Evolutionary conservation across 2,888 invertebrate species (phyloP), one percentile per base, ranked within the genome.

Genomic region (Metalampra italica): DNA sequence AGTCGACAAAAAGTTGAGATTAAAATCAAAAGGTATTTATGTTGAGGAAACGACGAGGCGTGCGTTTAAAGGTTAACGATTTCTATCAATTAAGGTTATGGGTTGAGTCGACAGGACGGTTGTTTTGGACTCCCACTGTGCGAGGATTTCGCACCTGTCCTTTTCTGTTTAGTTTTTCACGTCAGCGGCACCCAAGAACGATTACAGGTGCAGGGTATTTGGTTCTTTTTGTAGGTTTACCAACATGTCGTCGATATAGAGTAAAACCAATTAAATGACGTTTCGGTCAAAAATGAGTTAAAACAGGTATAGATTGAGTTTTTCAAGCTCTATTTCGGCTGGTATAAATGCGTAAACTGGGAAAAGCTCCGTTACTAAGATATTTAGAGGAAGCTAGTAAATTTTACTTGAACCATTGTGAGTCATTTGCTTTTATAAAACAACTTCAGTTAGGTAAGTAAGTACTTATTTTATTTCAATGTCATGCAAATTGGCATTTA

Each of bases 51-150:
- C 81, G 78, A 71, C 63, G 72, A 77, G 78, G 76, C 72, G 78
- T 72, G 78, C 81, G 80, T 78, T 83, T 86, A 83, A 86, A 85
- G 88, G 81, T 84, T 85, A 87, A 86, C 88, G 88, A 89, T 88
- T 82, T 78, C 88, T 87, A 89, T 89, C 89, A 88, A 89, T 88
- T 89, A 88, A 82, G 84, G 87, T 87, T 87, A 85, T 85, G 81
- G 85, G 82, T 75, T 69, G 78, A 81, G 71, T 72, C 76, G 82
- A 77, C 76, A 71, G 71, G 65, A 60, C 68, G 64, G 74, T 73
- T 64, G 70, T 61, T 57, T 36, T 62, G 74, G 78, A 80, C 85
- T 85, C 88, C 89, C 84, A 71, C 78, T 68, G 86, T 53, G 82
- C 56, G 60, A 78, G 75, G 85, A 87, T 88, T 85, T 89, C 81